Percentiles rank a stretch among this genome's conserved stretches.
Evolutionary conservation across 2,888 invertebrate genomes (phyloP).

Genomic region (Thyatira batis): DNA sequence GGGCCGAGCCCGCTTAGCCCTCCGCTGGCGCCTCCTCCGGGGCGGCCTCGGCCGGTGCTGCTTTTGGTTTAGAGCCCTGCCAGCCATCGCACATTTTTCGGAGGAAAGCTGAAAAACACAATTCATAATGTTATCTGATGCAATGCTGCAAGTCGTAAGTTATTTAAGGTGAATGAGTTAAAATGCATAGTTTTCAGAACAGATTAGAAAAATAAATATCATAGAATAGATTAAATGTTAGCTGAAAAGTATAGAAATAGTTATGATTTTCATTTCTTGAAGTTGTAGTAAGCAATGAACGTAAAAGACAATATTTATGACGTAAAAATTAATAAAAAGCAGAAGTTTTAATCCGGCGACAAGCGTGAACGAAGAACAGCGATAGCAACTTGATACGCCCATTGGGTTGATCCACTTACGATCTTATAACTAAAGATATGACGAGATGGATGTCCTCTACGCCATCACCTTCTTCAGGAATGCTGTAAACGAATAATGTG

Average conservation of each 20-base stretch:
- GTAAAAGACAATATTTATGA: slow-evolving; percentile 26
- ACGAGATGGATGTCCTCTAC: slow-evolving; percentile 74
- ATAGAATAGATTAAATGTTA: background rate
- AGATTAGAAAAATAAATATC: background rate
- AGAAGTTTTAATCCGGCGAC: slow-evolving; percentile 15
- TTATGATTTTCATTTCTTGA: background rate
- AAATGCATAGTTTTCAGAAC: background rate
- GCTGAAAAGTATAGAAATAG: background rate
- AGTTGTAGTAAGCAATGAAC: background rate
- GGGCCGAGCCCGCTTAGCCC: slow-evolving; percentile 42
- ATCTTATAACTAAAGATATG: slow-evolving; percentile 82
- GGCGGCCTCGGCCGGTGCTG: slow-evolving; percentile 31
- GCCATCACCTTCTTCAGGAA: slow-evolving; percentile 91
- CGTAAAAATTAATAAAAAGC: slow-evolving; percentile 23
- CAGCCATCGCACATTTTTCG: slow-evolving; percentile 90
- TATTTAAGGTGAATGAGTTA: slow-evolving; percentile 8
- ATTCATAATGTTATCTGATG: slow-evolving; percentile 5
- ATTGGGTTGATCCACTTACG: slow-evolving; percentile 66
- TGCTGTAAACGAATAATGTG: slow-evolving; percentile 83
- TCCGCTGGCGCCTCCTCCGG: slow-evolving; percentile 61
- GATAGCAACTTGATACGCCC: slow-evolving; percentile 25
- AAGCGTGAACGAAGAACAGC: slow-evolving; percentile 45
- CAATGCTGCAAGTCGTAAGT: slow-evolving; percentile 1
- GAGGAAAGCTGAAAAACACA: slow-evolving; percentile 87
- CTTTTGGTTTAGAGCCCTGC: slow-evolving; percentile 43